Base-by-base conservation (phyloP, 2,888 invertebrate genomes). In the Leptinotarsa rubiginosa region DNA sequence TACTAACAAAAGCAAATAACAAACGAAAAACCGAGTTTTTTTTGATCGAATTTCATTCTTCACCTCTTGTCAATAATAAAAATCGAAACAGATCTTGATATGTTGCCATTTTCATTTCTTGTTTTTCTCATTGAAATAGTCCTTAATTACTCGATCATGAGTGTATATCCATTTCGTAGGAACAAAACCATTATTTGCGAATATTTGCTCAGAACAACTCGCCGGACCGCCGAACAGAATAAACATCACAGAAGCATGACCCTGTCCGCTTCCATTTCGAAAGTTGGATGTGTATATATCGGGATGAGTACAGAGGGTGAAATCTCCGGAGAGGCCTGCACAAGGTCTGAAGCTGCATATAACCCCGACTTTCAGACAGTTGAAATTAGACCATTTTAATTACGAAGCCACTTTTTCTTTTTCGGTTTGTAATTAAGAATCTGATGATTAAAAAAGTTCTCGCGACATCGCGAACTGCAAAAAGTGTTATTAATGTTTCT, bases 391-490 rank as follows among this genome's bases (percentile, higher is more conserved):
- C 75, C 18, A 54, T 65, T 75, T 75, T 75, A 72, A 75, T 75
- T 67, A 72, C 70, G 70, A 67, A 52, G 47, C 72, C 69, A 69
- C 72, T 72, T 72, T 75, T 69, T 66, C 74, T 65, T 72, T 66
- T 73, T 70, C 73, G 67, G 73, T 73, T 73, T 54, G 65, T 73
- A 73, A 73, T 75, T 66, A 70, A 75, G 72, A 66, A 75, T 70
- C 56, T 56, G 72, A 72, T 73, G 69, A 75, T 75, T 75, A 75
- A 75, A 75, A 75, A 75, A 75, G 75, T 75, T 75, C 56, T 47
- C 31, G 56, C 47, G 69, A 69, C 69, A 69, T 56, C 13, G n/a
- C n/a, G 20, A 69, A 69, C 56, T 56, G 20, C 2, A 41, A 68
- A 18, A 56, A 69, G 69, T 56, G 52, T 69, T 69, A 69, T 47